phyloP scores from a whole-genome alignment of 2,797 vertebrate species.

The Momotus momota region DNA sequence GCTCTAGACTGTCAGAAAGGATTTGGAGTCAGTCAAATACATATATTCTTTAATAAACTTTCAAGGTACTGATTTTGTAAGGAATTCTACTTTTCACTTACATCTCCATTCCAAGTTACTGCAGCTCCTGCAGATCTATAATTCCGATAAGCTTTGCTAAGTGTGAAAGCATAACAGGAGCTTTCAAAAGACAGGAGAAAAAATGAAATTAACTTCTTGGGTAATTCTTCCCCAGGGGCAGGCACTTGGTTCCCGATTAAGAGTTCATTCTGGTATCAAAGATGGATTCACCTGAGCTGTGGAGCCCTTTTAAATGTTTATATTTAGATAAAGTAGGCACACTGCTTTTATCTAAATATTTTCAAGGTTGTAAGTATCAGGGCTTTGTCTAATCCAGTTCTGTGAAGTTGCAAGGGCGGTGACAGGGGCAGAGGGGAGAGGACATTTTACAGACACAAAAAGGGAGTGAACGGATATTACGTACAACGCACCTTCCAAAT shows the following conservation, averaged over 20 bases:
- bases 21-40: not conserved
- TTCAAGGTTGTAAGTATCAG: not conserved
- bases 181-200: not conserved
- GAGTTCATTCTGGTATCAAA: not conserved
- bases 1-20: not conserved
- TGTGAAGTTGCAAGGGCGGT: not conserved
- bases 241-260: not conserved
- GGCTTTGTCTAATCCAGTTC: conserved; percentile 17
- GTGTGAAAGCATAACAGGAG: not conserved
- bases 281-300: not conserved
- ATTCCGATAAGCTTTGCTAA: not conserved
- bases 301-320: not conserved
- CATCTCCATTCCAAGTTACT: not conserved
- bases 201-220: not conserved
- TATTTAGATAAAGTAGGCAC: not conserved
- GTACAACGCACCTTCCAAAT: not conserved
- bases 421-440: not conserved
- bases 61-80: not conserved
- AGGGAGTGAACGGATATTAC: not conserved
- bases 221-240: not conserved
- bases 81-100: not conserved
- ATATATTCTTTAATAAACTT: not conserved
- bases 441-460: not conserved
- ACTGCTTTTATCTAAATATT: not conserved
- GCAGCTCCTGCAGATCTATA: not conserved